phyloP scores from a whole-genome alignment of 2,888 invertebrate genomes.

The Orgyia antiqua region DNA sequence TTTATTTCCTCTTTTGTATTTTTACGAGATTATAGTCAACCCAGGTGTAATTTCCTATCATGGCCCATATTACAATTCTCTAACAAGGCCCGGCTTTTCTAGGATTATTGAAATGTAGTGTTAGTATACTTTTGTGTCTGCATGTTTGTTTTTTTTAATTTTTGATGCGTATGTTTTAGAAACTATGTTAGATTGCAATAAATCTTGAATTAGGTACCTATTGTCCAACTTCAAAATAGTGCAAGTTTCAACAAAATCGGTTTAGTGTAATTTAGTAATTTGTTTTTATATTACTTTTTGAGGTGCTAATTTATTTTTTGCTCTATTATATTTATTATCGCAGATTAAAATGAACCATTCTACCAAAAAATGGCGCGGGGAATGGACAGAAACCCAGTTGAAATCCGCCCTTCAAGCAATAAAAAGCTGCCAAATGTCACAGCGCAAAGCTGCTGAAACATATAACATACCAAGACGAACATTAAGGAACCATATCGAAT shows the following conservation, averaged over 20 bases:
- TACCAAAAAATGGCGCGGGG: constrained; percentile 1
- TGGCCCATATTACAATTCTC: neutral
- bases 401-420: constrained; percentile 1
- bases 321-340: neutral
- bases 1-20: constrained; percentile 1
- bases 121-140: neutral
- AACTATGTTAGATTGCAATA: neutral
- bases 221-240: neutral
- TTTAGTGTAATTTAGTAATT: neutral
- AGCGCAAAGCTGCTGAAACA: constrained; percentile 2
- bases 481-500: constrained; percentile 7
- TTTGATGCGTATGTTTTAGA: neutral
- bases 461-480: constrained; percentile 3
- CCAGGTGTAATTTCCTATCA: neutral
- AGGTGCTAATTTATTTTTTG: neutral
- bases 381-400: constrained; percentile 2
- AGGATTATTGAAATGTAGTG: constrained; percentile 1
- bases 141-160: neutral
- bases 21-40: neutral
- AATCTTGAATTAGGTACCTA: neutral
- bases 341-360: constrained; percentile 1
- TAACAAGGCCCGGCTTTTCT: neutral
- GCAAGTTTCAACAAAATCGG: neutral
- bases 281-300: constrained; percentile 1
- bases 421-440: neutral